phyloP scores from a whole-genome alignment of 2,113 vertebrate genomes.

The Anguilla japonica region DNA sequence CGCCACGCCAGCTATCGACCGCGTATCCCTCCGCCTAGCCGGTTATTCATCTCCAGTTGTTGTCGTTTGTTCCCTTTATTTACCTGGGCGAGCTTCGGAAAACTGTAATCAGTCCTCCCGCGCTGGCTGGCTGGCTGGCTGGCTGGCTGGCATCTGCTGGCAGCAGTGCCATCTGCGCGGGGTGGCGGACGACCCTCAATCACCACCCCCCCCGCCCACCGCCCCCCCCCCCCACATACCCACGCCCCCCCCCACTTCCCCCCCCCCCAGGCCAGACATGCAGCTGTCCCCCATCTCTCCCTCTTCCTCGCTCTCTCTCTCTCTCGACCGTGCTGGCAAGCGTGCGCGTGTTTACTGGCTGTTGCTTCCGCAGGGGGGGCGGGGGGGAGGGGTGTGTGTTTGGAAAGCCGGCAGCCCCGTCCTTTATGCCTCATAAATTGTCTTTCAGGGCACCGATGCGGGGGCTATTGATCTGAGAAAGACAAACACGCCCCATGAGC shows the following conservation, averaged over 20 bases:
- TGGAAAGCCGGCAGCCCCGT: slow-evolving; percentile 46
- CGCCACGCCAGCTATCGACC: too few species aligned
- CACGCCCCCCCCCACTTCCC: slow-evolving; percentile 35
- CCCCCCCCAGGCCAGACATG: background rate
- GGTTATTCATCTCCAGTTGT: too few species aligned
- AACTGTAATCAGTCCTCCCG: slow-evolving; percentile 52
- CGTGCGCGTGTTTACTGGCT: too few species aligned
- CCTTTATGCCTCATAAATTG: slow-evolving; percentile 66
- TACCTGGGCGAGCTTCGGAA: slow-evolving; percentile 45
- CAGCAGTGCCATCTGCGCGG: slow-evolving; percentile 68
- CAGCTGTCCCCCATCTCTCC: too few species aligned
- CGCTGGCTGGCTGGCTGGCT: slow-evolving; percentile 35
- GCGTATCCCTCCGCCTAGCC: too few species aligned
- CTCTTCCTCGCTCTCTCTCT: too few species aligned
- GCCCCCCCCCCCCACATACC: slow-evolving; percentile 49
- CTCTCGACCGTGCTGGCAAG: too few species aligned
- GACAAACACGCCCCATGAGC: slow-evolving; percentile 56
- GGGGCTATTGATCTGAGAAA: slow-evolving; percentile 65
- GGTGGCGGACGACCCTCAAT: slow-evolving; percentile 65
- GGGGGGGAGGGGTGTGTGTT: slow-evolving; percentile 4
- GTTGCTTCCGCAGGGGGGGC: background rate
- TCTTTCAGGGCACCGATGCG: slow-evolving; percentile 55
- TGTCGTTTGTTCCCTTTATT: too few species aligned
- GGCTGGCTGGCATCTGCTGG: slow-evolving; percentile 60
- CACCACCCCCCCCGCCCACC: slow-evolving; percentile 48